Evolutionary conservation across 2,113 vertebrate species (phyloP), one percentile per base, ranked within the genome.

Genomic region (Leucopternis melanops): DNA sequence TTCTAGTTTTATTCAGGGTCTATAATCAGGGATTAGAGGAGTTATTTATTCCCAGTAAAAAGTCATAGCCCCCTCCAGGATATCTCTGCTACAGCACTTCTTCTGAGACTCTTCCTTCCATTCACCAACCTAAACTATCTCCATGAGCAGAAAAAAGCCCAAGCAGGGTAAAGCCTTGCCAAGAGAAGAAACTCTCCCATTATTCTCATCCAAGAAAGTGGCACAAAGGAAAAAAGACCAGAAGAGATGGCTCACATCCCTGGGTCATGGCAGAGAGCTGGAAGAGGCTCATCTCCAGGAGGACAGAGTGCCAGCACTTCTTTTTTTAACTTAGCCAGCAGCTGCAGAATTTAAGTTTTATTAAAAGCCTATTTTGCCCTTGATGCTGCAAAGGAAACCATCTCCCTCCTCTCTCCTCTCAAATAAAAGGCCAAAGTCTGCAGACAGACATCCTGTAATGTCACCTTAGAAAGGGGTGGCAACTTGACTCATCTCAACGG

Each of bases 341-440:
- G 88, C 95, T 96, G 95, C 88, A 93, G 72, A 88, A 90, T 93
- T 94, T 58, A 71, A 86, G 72, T 80, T 94, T 83, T 86, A 92
- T 78, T 88, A 88, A 95, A 88, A 92, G 82, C 44, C 86, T 71
- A 59, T 90, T 95, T 90, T 85, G 66, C 81, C 25, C 79, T 84
- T 67, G 63, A 80, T 94, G 75, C n/a, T 83, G 72, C 75, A 94
- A 92, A 96, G 90, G 92, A 96, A 96, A 71, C 42, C 21, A 73
- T 67, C 80, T 74, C 42, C 50, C 93, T 86, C 59, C 38, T 81
- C 42, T 93, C 58, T 49, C 67, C 29, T 92, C 86, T 61, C 88
- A 92, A 92, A 86, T 62, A 91, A 88, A 92, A 94, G 18, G 40
- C 57, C 70, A 17, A 75, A 90, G 77, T 40, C 52, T 81, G 65